Percentiles rank a stretch among this genome's conserved stretches.
These are phyloP conservation scores for Leptonema lineaticorne DNA, from an alignment of 1,140 invertebrate species.

Conservation along the genomic window DNA sequence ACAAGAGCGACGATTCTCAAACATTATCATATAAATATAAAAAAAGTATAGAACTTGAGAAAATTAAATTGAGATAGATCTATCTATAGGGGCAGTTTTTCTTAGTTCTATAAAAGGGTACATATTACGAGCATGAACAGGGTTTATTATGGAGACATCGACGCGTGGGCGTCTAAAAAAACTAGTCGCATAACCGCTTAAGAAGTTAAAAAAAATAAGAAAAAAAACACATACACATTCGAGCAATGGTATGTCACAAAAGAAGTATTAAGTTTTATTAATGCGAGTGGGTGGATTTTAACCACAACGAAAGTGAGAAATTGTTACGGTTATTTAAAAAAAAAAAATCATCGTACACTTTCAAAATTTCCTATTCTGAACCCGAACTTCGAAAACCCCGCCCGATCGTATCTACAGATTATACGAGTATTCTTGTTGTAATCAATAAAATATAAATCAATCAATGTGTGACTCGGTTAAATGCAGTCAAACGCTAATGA, in stretches of 20 bases:
- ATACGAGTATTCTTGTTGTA: not conserved
- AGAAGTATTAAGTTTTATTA: not conserved
- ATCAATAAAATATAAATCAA: slow-evolving; percentile 17
- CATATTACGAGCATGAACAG: not conserved
- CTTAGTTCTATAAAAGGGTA: not conserved
- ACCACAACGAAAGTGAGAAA: no score
- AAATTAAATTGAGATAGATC: no score
- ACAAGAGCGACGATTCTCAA: not conserved
- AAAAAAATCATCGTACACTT: no score
- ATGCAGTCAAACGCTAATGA: slow-evolving; percentile 15
- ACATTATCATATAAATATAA: no score
- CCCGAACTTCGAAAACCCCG: not conserved
- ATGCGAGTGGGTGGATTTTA: no score
- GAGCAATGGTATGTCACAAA: not conserved
- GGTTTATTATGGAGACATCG: slow-evolving; percentile 9
- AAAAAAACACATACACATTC: no score
- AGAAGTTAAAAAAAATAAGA: not conserved
- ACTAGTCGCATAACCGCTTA: no score
- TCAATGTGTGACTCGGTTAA: slow-evolving; percentile 7
- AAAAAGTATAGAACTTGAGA: no score
- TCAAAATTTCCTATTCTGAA: not conserved
- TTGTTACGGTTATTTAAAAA: no score
- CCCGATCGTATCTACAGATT: not conserved
- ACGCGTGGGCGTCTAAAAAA: slow-evolving; percentile 15
- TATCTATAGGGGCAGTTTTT: not conserved